Base-by-base conservation (phyloP, 1,140 invertebrate genomes). In the Drosophila arizonae region DNA sequence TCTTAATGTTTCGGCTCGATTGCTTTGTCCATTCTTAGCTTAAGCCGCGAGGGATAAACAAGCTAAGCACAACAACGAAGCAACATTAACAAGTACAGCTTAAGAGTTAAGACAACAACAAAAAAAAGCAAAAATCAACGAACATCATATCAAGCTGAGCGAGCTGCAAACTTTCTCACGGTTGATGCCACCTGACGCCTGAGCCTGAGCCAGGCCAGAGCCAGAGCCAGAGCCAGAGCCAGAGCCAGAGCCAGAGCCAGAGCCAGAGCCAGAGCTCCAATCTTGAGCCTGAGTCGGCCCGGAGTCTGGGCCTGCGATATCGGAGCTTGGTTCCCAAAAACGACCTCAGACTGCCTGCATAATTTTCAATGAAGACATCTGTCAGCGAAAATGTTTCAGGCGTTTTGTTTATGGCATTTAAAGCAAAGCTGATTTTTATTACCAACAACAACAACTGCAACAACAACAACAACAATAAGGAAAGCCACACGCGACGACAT, bases 341-440 rank as follows among this genome's bases (percentile, higher is more conserved):
- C 36, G 21, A 33, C 1, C 50, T 52, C 66, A 57, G 43, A 39
- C 36, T 57, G 64, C 55, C 68, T 79, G 76, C 76, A 88, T 88
- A 80, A 88, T 88, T 80, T 88, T 88, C 88, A 90, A 90, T 90
- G 89, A 90, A 90, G 89, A 90, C 89, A 90, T 90, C 88, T 90
- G 89, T 89, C 89, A 89, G 81, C 87, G 72, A 84, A 88, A 90
- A 90, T 90, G 82, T 78, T 78, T 88, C 79, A 77, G 84, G 84
- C 84, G 84, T 88, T 88, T 88, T 88, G 84, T 88, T 88, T 88
- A 88, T 88, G 79, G 84, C 79, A 84, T 84, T 88, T 87, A 87
- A 82, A 69, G 86, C 86, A 90, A 90, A 86, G 79, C 79, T 81
- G 84, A 90, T 90, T 84, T 90, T 90, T 90, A 90, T 86, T 88